Evolutionary conservation across 2,797 vertebrate species (phyloP), one percentile per base, ranked within the genome.

Genomic region (Staurois parvus): DNA sequence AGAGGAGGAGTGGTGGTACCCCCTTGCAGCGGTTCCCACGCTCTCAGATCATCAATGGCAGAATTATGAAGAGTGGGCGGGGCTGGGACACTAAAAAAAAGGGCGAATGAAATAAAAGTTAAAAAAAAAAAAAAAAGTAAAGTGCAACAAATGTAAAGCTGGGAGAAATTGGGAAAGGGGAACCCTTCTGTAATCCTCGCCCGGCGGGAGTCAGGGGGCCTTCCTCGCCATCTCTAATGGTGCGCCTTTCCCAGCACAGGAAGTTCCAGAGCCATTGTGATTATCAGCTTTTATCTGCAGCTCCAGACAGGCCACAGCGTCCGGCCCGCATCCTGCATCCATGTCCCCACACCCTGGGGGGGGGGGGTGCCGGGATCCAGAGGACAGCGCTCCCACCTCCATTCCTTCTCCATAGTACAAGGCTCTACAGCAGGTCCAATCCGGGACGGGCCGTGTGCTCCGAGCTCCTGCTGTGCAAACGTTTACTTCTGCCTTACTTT

Each of bases 301-400:
- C 42, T 74, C 85, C 81, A 83, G 81, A 84, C 79, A 28, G 70
- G 70, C 76, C 26, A 32, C 56, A 84, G 68, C 56, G 56, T 83
- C 85, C 75, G 69, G 13, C 32, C 37, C 70, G 42, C 81, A 79
- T 83, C 85, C 85, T 79, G 76, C 67, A 32, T 75, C 69, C 30
- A 30, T 30, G 40, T 67, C 52, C 42, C 74, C 76, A 11, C 32
- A 48, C 68, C 67, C 48, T 40, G 40, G n/a, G n/a, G n/a, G n/a
- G n/a, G n/a, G n/a, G n/a, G n/a, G n/a, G n/a, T n/a, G 73, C 62
- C 66, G 32, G 82, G 4, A 73, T 59, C 80, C 69, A 42, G 32
- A 82, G 80, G 81, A 83, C 70, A 21, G 13, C n/a, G 2, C 34
- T 11, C 30, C 34, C 37, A 5, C 21, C 21, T 24, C 30, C 29